Base-by-base conservation (phyloP, 2,888 invertebrate genomes). In the Schizotus pectinicornis region DNA sequence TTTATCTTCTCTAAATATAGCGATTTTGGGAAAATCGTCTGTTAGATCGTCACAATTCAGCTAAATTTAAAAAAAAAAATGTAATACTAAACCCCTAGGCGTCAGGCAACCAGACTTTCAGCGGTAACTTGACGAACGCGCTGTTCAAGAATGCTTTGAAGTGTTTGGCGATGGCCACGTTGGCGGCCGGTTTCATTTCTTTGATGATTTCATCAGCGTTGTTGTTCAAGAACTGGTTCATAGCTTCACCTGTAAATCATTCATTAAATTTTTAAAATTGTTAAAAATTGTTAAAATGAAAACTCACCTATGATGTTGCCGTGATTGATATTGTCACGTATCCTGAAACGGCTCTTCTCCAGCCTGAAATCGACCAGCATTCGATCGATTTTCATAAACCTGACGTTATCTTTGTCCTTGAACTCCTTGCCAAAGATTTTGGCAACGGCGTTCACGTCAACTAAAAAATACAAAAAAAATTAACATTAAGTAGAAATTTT, bases 151-250 rank as follows among this genome's bases (percentile, higher is more conserved):
- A 89, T 1, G 83, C 81, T 73, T 88, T 86, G 81, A 91, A 90
- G 71, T 91, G 88, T 67, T 87, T 88, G 1, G 88, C 86, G 67
- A 92, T 89, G 63, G 89, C 86, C 6, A 82, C 78, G 1, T 87
- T 84, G 0, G 91, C 91, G 0, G 90, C 90, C 1, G 91, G 91
- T 71, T 89, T 84, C 89, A 92, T 90, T 81, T 92, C 92, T 54
- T 88, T 87, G 62, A 92, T 90, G 67, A 92, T 90, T 75, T 91
- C 91, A 42, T 88, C 86, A 0, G 90, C 86, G 71, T 92, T 91
- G 76, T 88, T 88, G 79, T 92, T 92, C 61, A 92, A 79, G 77
- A 92, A 92, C 75, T 90, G 90, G 77, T 92, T 92, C 86, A 92
- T 91, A 0, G 91, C 91, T 75, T 90, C 87, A 35, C 89, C 89